Percentiles rank a stretch among this genome's conserved stretches.
Conservation (phyloP, 1,140 invertebrate species). For the Meloidogyne floridensis region DNA sequence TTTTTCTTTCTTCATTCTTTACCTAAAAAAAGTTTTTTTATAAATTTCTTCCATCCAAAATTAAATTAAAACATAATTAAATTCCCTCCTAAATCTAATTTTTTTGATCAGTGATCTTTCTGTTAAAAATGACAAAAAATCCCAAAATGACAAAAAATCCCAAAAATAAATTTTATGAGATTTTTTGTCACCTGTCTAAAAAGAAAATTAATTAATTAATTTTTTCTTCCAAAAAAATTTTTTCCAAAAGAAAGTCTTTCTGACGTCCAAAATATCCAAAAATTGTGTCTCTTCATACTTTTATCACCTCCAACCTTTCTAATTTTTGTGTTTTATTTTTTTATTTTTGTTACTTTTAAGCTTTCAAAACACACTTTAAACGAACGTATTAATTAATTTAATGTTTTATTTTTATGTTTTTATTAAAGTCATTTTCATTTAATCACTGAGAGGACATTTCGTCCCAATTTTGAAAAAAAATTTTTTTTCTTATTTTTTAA, state of each 20-base stretch:
- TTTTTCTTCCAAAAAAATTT: too few relatives aligned
- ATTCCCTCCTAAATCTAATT: not conserved
- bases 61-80: not conserved
- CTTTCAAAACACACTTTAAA: not conserved
- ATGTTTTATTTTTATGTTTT: not conserved
- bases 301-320: not conserved
- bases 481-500: not conserved
- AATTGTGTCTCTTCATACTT: not conserved
- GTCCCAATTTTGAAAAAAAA: not conserved
- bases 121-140: too few relatives aligned
- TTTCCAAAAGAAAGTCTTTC: not conserved
- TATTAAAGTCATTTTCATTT: not conserved
- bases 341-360: too few relatives aligned
- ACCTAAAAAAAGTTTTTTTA: not conserved
- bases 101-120: too few relatives aligned
- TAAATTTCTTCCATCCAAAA: not conserved
- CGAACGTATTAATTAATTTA: not conserved
- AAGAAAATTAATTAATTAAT: too few relatives aligned
- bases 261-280: not conserved
- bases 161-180: too few relatives aligned
- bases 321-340: not conserved
- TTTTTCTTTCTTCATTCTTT: not conserved
- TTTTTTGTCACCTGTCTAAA: too few relatives aligned
- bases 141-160: too few relatives aligned
- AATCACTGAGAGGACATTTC: not conserved